Base-by-base conservation (phyloP, 1,140 invertebrate species). In the Mercenaria mercenaria region DNA sequence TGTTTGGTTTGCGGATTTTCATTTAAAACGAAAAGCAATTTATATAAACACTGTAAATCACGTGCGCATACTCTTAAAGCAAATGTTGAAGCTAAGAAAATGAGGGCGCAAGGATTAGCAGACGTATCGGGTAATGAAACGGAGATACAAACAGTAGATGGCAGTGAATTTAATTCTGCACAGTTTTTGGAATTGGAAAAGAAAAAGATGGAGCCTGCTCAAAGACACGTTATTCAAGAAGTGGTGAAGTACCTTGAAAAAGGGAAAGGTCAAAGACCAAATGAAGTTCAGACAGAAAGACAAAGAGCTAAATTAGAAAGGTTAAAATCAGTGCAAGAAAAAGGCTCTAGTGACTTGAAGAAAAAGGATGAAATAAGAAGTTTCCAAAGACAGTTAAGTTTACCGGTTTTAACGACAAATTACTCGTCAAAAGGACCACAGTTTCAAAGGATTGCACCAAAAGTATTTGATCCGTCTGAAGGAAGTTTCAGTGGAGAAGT, bases 11-110 rank as follows among this genome's bases (percentile, higher is more conserved):
- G 98, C 95, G 98, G 98, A 79, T 98, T 99, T 95, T 98, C 98
- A 82, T 99, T 99, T 96, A 99, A 99, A 96, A 99, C 98, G 1
- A 98, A 98, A 94, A 99, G 98, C 92, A 99, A 99, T 95, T 96
- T 99, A 84, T 98, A 98, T 95, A 99, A 99, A 95, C 98, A 99
- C 95, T 97, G 98, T 93, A 97, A 97, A 91, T 98, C 98, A 0
- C 96, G 98, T 90, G 97, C 98, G 23, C 98, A 99, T 90, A 91
- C 91, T 1, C 50, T 94, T 1, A 95, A 94, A 67, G 87, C 72
- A 67, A 91, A 84, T 52, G 56, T 86, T 15, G 88, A 89, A 37
- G 50, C 47, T n/a, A 82, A 77, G 29, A 89, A 89, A 47, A 15
- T 47, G 39, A 41, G 59, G 37, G 41, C 32, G 2, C 34, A 76